Percentiles rank a stretch among this genome's conserved stretches.
Evolutionary conservation across 2,797 vertebrate genomes (phyloP).

Genomic region (Dipus sagitta): DNA sequence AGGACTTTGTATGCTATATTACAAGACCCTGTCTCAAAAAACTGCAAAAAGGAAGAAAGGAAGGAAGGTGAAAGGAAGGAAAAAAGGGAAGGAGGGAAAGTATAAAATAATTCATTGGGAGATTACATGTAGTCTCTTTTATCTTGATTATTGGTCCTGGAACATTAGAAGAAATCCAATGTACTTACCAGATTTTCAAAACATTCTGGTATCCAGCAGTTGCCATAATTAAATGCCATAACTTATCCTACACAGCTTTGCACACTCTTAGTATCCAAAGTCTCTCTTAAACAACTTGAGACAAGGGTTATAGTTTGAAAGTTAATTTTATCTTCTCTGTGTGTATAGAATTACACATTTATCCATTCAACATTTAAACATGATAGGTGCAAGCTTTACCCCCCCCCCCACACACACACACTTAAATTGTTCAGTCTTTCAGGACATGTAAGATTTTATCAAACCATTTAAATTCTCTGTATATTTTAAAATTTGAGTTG

Average conservation of each 20-base stretch:
- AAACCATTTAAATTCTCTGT: slow-evolving; percentile 37
- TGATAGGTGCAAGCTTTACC: neutral
- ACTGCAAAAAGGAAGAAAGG: neutral
- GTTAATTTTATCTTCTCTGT: neutral
- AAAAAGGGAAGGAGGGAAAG: neutral
- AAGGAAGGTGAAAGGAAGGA: neutral
- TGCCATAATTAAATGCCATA: neutral
- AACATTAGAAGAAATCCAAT: neutral
- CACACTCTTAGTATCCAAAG: neutral
- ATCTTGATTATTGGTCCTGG: neutral
- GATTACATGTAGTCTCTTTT: neutral
- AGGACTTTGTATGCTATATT: neutral
- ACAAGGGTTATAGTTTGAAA: neutral
- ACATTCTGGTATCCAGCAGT: neutral
- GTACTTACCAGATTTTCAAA: slow-evolving; percentile 24
- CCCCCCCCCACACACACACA: neutral
- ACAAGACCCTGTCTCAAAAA: neutral
- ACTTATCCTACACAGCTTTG: neutral
- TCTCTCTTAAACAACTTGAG: slow-evolving; percentile 47
- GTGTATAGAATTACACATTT: neutral
- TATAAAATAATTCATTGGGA: neutral
- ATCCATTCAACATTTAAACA: slow-evolving; percentile 14
- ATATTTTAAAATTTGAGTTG: slow-evolving; percentile 48
- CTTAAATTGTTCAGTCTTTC: neutral
- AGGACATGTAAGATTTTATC: slow-evolving; percentile 42